phyloP scores from a whole-genome alignment of 1,140 invertebrate genomes.

The Drosophila aff. region DNA sequence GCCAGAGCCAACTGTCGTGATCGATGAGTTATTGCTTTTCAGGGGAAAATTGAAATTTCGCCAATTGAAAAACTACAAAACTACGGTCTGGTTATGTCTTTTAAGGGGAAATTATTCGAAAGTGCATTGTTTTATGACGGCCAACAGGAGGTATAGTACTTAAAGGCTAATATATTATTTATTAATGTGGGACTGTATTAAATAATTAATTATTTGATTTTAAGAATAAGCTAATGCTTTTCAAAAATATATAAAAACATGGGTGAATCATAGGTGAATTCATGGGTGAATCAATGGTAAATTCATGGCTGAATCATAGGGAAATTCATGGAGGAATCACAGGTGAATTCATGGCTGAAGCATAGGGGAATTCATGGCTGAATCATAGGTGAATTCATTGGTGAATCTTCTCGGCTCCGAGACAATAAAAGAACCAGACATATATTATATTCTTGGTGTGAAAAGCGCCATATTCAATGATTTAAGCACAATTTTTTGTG shows the following conservation, averaged over 20 bases:
- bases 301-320: too few species aligned
- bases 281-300: too few species aligned
- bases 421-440: neutral
- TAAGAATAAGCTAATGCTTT: too few species aligned
- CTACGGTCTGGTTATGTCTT: neutral
- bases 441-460: slow-evolving; percentile 4
- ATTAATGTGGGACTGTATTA: too few species aligned
- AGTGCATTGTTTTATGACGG: neutral
- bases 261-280: too few species aligned
- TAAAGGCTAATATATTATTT: neutral
- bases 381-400: too few species aligned
- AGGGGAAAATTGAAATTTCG: slow-evolving; percentile 49
- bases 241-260: too few species aligned
- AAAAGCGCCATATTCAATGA: neutral
- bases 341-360: too few species aligned
- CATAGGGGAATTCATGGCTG: too few species aligned
- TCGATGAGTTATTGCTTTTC: slow-evolving; percentile 45
- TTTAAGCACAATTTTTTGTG: neutral
- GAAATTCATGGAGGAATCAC: too few species aligned
- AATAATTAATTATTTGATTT: too few species aligned
- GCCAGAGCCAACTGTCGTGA: slow-evolving; percentile 48
- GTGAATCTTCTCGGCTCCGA: too few species aligned
- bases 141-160: neutral
- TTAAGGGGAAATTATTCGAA: neutral
- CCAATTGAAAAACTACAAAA: slow-evolving; percentile 28